These are phyloP conservation scores for Phallusia fumigata DNA, from an alignment of 23 tunicate genomes.

Conservation along the genomic window DNA sequence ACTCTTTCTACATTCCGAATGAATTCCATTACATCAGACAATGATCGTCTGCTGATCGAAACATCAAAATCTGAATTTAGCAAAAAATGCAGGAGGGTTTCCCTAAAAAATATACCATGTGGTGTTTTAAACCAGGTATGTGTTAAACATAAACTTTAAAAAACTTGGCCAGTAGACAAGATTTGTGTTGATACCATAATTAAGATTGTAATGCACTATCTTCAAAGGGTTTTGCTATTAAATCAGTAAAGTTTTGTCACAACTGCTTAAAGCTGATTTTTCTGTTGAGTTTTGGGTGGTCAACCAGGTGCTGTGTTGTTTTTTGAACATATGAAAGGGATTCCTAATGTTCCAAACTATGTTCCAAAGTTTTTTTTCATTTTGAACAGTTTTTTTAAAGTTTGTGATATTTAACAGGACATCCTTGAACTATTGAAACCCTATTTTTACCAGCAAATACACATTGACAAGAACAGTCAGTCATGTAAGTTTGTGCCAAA, in stretches of 20 bases:
- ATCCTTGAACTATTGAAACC: slow-evolving; percentile 80
- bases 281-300: no score
- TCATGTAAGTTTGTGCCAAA: slow-evolving; percentile 65
- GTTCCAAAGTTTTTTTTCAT: no score
- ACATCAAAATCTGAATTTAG: slow-evolving; percentile 64
- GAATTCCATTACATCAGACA: slow-evolving; percentile 20
- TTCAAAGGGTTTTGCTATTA: no score
- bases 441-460: slow-evolving; percentile 91
- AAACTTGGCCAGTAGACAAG: no score
- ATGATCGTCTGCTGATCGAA: slow-evolving; percentile 18
- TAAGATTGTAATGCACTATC: no score
- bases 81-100: slow-evolving; percentile 83
- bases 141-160: neutral
- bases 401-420: slow-evolving; percentile 62
- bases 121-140: slow-evolving; percentile 80
- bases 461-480: slow-evolving; percentile 79
- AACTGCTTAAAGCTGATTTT: no score
- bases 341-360: no score
- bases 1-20: neutral
- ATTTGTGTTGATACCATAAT: neutral
- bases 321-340: no score
- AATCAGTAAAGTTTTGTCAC: no score
- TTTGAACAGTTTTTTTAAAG: no score
- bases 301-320: no score
- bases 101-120: slow-evolving; percentile 75